Base-by-base conservation (phyloP, 2,113 vertebrate species). In the Recurvirostra avosetta region DNA sequence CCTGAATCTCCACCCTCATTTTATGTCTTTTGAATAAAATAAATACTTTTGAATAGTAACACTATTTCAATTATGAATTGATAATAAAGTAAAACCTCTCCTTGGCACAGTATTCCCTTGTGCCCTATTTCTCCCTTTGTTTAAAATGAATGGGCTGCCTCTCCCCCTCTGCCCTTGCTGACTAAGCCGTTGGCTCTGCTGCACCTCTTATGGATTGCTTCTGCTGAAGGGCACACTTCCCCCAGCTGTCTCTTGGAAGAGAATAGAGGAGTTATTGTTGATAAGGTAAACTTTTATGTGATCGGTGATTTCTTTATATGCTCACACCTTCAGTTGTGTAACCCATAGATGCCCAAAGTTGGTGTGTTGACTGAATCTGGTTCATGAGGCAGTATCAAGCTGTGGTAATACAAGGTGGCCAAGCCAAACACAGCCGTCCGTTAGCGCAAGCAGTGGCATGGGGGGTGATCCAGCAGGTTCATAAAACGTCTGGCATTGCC, bases 121-220 rank as follows among this genome's bases (percentile, higher is more conserved):
- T 92, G 80, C 49, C 40, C 47, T 70, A 5, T 87, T 94, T 93
- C 58, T 88, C 53, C 53, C 14, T 6, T 53, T 89, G 78, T 79
- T 94, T 72, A 29, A 87, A 81, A 70, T 85, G 47, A 81, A 80
- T 78, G 56, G 59, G 20, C 83, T 89, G 59, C 72, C 27, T 94
- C 50, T 86, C 30, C 27, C 19, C 8, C 55, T 45, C 20, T 78
- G 83, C 65, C 49, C 61, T 74, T 91, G 95, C 86, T 92, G 92
- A 67, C 56, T 68, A 63, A 92, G 80, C 76, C 6, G 2, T 61
- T 94, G 91, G 76, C 79, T 89, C 56, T 65, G 56, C 61, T 65
- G 56, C 12, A 47, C 32, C 38, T 81, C 86, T 89, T 75, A 70
- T 0, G 5, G 40, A 88, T 72, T 78, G 25, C 56, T 81, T 81